These are phyloP conservation scores for Lamellibrachia satsuma DNA, from an alignment of 2,888 invertebrate species.

Conservation along the genomic window DNA sequence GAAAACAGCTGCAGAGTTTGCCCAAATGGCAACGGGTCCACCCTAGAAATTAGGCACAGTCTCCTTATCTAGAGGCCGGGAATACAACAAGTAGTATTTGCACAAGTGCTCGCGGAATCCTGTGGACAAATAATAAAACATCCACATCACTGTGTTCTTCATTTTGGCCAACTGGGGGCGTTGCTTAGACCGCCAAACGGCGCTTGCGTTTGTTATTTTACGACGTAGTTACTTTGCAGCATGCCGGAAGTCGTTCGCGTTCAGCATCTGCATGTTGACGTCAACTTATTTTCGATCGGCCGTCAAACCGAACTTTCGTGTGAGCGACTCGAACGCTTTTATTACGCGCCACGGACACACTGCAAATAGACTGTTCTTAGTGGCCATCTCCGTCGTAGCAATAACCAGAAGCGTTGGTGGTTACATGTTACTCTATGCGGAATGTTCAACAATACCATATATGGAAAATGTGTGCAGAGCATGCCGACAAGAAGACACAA, in stretches of 20 bases:
- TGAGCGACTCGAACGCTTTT: not conserved
- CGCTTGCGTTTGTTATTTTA: not conserved
- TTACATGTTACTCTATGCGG: not conserved
- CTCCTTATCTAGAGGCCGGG: not conserved
- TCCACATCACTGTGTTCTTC: not conserved
- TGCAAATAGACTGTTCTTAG: not conserved
- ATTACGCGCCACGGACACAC: not conserved
- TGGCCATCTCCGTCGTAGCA: not conserved
- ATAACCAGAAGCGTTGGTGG: not conserved
- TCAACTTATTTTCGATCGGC: not conserved
- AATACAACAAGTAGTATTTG: not conserved
- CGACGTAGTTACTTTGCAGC: conserved; percentile 2
- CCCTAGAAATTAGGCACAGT: not conserved
- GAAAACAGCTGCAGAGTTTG: not conserved
- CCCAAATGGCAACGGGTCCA: not conserved
- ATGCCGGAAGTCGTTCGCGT: not conserved
- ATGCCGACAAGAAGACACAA: not conserved
- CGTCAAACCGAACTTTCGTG: not conserved
- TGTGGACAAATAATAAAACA: not conserved
- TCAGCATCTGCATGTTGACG: not conserved
- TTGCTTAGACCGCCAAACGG: not conserved
- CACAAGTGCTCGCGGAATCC: too few species aligned
- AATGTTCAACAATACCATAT: not conserved
- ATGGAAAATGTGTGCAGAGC: not conserved
- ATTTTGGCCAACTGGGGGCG: not conserved